A percentile compares a stretch with the other conserved stretches of the same genome.
phyloP scores from a whole-genome alignment of 2,888 invertebrate species.

The Girardia tigrina region DNA sequence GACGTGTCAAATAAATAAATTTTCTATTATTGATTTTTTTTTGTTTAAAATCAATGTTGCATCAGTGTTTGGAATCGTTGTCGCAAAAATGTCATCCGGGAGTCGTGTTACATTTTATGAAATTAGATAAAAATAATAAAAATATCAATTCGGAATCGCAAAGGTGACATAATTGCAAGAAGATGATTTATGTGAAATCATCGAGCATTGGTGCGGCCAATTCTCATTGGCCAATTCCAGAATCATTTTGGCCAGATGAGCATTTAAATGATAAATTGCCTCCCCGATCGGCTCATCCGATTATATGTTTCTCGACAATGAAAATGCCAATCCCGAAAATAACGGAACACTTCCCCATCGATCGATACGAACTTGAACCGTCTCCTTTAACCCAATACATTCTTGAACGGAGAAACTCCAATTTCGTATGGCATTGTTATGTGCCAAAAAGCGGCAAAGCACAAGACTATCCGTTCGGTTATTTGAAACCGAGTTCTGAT shows the following conservation, averaged over 20 bases:
- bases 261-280: slow-evolving; percentile 53
- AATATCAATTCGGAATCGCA: slow-evolving; percentile 3
- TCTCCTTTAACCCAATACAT: slow-evolving; percentile 89
- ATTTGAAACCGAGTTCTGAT: slow-evolving; percentile 84
- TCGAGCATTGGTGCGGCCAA: slow-evolving; percentile 28
- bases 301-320: slow-evolving; percentile 79
- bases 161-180: slow-evolving; percentile 33
- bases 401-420: slow-evolving; percentile 79
- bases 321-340: slow-evolving; percentile 77
- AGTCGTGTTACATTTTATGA: slow-evolving; percentile 75
- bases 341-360: slow-evolving; percentile 88
- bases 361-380: slow-evolving; percentile 95
- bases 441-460: slow-evolving; percentile 80
- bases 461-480: slow-evolving; percentile 88
- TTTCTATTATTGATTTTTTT: too few relatives aligned
- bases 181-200: slow-evolving; percentile 35
- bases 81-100: slow-evolving; percentile 93
- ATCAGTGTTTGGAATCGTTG: slow-evolving; percentile 86
- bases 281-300: slow-evolving; percentile 80
- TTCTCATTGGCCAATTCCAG: slow-evolving; percentile 97
- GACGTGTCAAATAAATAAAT: too few relatives aligned
- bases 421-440: slow-evolving; percentile 85
- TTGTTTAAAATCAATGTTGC: too few relatives aligned
- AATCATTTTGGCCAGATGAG: slow-evolving; percentile 83
- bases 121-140: slow-evolving; percentile 27